A percentile compares a stretch with the other conserved stretches of the same genome.
Evolutionary conservation across 2,113 vertebrate species (phyloP).

Genomic region (Steatornis caripensis): DNA sequence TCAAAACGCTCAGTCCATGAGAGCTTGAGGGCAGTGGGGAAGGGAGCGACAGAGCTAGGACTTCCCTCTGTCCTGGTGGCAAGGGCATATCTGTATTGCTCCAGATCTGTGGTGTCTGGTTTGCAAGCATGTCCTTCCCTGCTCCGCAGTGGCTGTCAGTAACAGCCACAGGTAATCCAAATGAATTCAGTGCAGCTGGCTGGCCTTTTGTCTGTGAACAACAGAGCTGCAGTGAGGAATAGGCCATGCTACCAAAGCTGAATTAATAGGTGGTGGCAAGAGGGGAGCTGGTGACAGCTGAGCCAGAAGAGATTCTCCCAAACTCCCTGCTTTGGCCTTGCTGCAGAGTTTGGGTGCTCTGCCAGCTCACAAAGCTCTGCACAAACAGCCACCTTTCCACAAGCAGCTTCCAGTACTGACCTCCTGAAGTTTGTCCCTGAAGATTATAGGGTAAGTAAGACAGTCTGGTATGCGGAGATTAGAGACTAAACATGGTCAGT

Average conservation of each 20-base stretch:
- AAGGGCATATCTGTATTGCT: neutral
- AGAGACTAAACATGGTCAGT: neutral
- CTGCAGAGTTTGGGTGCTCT: neutral
- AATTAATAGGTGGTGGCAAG: neutral
- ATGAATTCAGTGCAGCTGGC: neutral
- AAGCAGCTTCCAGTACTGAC: neutral
- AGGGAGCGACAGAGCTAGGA: neutral
- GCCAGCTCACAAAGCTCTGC: neutral
- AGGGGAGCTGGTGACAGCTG: neutral
- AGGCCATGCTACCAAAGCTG: neutral
- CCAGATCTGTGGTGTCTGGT: neutral
- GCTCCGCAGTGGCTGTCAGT: neutral
- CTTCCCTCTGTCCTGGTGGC: neutral
- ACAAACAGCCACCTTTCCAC: neutral
- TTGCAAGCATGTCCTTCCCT: neutral
- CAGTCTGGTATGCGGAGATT: neutral
- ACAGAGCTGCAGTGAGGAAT: neutral
- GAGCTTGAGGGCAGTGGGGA: neutral
- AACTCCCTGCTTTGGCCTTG: neutral
- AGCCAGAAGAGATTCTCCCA: neutral
- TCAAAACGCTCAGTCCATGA: neutral
- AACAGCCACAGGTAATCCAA: neutral
- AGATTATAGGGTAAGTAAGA: neutral
- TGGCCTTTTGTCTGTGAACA: neutral
- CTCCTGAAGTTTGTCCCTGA: neutral